Evolutionary conservation across 2,113 vertebrate species (phyloP), one percentile per base, ranked within the genome.

Genomic region (Connochaetes taurinus): DNA sequence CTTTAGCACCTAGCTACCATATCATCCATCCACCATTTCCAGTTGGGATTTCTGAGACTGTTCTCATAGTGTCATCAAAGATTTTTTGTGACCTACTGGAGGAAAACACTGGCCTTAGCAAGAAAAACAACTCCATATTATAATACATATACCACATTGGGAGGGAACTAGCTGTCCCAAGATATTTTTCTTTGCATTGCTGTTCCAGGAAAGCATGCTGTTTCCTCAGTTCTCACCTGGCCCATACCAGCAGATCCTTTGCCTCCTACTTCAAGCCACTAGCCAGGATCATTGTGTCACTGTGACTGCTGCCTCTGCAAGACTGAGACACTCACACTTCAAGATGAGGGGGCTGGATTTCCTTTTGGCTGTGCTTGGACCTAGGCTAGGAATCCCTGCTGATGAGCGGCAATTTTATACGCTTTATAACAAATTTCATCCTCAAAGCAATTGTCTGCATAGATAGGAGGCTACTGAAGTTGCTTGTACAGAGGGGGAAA

Each of bases 181-280:
- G 58, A 87, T 82, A 93, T 95, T 97, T 88, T 95, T 97, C 62
- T 94, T 96, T 97, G 89, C 43, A 74, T 93, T 97, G 90, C 82
- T 96, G 29, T 92, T 97, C 94, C 95, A 96, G 86, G 36, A 98
- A 95, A 94, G 67, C 31, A 78, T 13, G 0, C 12, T 93, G 90
- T 87, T 40, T 96, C 94, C 5, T 11, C 87, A 92, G 64, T 10
- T 52, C 50, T 62, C 78, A 84, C 27, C 40, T 64, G 88, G 90
- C 55, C 64, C 76, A 83, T 3, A 40, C 10, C 60, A 95, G n/a
- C 52, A 96, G 89, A 31, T 36, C 47, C 91, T 88, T 97, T 91
- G 60, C 97, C 52, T 87, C 85, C 29, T 71, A 97, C 97, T 98
- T 98, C 96, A 96, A 98, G 97, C 98, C 98, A 98, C 94, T 93